phyloP scores from a whole-genome alignment of 1,140 invertebrate genomes.

The Chionoecetes opilio region DNA sequence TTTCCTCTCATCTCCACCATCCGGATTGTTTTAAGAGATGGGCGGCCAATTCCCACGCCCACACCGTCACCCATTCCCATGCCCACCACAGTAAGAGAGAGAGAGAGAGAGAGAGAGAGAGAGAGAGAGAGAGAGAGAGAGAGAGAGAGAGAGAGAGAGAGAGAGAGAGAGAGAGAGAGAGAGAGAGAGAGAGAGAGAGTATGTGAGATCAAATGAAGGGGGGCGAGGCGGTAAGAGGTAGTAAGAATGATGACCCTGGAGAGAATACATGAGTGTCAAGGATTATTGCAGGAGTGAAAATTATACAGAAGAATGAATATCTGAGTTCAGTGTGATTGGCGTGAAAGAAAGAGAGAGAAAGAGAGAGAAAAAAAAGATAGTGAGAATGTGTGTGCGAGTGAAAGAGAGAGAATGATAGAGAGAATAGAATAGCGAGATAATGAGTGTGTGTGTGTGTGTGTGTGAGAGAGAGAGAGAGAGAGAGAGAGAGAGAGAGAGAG shows the following conservation, averaged over 20 bases:
- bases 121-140: neutral
- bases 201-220: too few relatives aligned
- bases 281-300: too few relatives aligned
- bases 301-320: too few relatives aligned
- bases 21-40: conserved; percentile 34
- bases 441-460: too few relatives aligned
- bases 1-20: conserved; percentile 70
- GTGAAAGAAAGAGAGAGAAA: too few relatives aligned
- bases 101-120: conserved; percentile 55
- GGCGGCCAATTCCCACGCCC: conserved; percentile 54
- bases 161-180: conserved; percentile 46
- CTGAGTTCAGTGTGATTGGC: too few relatives aligned
- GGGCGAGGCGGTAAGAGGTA: too few relatives aligned
- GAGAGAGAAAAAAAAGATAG: neutral
- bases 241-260: too few relatives aligned
- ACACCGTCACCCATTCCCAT: neutral
- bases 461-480: too few relatives aligned
- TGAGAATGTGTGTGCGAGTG: neutral
- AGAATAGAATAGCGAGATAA: neutral
- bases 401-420: neutral
- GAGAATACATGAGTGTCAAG: too few relatives aligned
- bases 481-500: too few relatives aligned
- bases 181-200: conserved; percentile 20
- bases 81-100: conserved; percentile 51
- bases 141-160: neutral